Base-by-base conservation (phyloP, 2,888 invertebrate genomes). In the Elgonia sp. region DNA sequence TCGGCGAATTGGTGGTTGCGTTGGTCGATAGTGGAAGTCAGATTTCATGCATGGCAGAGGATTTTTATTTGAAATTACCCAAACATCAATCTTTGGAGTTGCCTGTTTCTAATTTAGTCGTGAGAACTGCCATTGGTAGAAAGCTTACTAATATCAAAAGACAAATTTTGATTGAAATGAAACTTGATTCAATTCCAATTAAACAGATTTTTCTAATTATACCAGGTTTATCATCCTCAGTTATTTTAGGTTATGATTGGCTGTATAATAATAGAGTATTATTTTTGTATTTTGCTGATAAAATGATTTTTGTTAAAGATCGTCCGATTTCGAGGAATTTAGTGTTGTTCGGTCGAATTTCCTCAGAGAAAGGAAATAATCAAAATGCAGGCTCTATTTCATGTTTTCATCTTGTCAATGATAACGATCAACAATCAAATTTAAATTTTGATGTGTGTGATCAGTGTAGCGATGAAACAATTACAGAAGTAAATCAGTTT, bases 241-340 rank as follows among this genome's bases (percentile, higher is more conserved):
- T 89, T 18, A 88, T 90, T 62, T 20, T 90, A 0, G 90, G 89
- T 10, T 88, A 88, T 75, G 81, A 81, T 63, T 81, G 81, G 81
- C 4, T 81, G 14, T 21, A 20, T 72, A 57, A 63, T 12, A 50
- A 81, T 40, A 20, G 55, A 1, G 53, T 80, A 3, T 46, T 57
- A 0, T 2, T 80, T n/a, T n/a, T n/a, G 7, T 29, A 69, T 60
- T 69, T 57, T 60, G n/a, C 12, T 5, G 69, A 69, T 12, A 46
- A 69, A 69, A 69, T 7, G 42, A 7, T 42, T 10, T 42, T 9
- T 42, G 46, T 67, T 20, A 14, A 67, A 42, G 20, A 42, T 42
- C 37, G 12, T 46, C 20, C 20, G 9, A 21, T 67, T 67, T 8
- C 67, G 21, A 42, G 20, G 12, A 14, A 46, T 3, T 67, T 20